These are phyloP conservation scores for Gymnocypris eckloni DNA, from an alignment of 2,797 vertebrate genomes.

Conservation along the genomic window DNA sequence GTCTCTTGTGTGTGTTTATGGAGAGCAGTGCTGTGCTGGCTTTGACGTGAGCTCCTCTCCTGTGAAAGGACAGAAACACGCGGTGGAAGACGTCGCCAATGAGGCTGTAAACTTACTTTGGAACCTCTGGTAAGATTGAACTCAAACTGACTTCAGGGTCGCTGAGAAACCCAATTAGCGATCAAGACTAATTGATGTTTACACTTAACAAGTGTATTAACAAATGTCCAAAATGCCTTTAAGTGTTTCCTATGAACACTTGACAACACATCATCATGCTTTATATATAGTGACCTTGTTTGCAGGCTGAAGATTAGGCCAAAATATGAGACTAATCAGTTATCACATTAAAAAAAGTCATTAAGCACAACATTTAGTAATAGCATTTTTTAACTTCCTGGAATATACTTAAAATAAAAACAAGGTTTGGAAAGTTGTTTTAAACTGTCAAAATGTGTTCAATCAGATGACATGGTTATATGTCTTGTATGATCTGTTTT, in stretches of 20 bases:
- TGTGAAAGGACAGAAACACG: slow-evolving; percentile 77
- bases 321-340: background rate
- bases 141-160: background rate
- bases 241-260: background rate
- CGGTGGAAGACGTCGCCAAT: slow-evolving; percentile 86
- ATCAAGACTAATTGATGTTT: background rate
- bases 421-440: background rate
- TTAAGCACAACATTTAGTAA: background rate
- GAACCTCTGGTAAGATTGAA: slow-evolving; percentile 90
- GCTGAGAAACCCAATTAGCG: background rate
- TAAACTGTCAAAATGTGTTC: background rate
- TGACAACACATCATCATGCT: background rate
- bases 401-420: background rate
- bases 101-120: slow-evolving; percentile 94
- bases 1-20: slow-evolving; percentile 19
- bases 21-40: slow-evolving; percentile 83
- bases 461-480: background rate
- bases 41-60: slow-evolving; percentile 77
- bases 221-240: background rate
- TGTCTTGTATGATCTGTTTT: background rate
- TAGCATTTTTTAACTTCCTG: background rate
- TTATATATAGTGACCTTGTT: background rate
- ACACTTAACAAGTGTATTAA: background rate
- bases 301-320: background rate
- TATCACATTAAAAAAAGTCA: background rate